Evolutionary conservation across 1,140 invertebrate genomes (phyloP).

Genomic region (Berghia stephanieae): DNA sequence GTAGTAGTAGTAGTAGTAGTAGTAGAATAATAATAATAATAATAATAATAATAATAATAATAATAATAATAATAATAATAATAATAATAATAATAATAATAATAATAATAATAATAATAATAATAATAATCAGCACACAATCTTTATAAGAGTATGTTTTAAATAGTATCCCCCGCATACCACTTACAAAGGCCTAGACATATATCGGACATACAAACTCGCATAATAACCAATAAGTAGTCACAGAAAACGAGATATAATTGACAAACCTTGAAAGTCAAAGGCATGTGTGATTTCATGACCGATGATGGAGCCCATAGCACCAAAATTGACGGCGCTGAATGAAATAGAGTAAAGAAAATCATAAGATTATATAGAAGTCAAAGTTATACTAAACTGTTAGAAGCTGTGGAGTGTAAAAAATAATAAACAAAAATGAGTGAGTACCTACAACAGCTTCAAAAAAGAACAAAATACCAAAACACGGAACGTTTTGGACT

Average conservation of each 20-base stretch:
- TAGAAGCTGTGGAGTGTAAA: no score
- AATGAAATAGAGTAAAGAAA: slow-evolving; percentile 36
- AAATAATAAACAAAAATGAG: no score
- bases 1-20: slow-evolving; percentile 7
- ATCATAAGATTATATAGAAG: neutral
- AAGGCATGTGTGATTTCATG: slow-evolving; percentile 74
- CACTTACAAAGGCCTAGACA: neutral
- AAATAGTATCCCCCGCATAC: no score
- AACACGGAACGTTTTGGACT: no score
- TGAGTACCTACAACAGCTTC: no score
- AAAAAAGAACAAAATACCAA: no score
- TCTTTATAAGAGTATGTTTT: no score
- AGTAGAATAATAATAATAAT: no score
- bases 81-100: no score
- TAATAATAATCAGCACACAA: no score
- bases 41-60: neutral
- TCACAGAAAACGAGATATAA: neutral
- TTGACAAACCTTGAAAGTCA: slow-evolving; percentile 70
- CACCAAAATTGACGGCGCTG: slow-evolving; percentile 73
- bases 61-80: neutral
- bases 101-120: no score
- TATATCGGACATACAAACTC: neutral
- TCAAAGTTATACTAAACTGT: no score
- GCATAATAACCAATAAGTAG: neutral
- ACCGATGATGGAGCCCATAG: slow-evolving; percentile 73